phyloP scores from a whole-genome alignment of 2,888 invertebrate genomes.

The Nycteola revayana region DNA sequence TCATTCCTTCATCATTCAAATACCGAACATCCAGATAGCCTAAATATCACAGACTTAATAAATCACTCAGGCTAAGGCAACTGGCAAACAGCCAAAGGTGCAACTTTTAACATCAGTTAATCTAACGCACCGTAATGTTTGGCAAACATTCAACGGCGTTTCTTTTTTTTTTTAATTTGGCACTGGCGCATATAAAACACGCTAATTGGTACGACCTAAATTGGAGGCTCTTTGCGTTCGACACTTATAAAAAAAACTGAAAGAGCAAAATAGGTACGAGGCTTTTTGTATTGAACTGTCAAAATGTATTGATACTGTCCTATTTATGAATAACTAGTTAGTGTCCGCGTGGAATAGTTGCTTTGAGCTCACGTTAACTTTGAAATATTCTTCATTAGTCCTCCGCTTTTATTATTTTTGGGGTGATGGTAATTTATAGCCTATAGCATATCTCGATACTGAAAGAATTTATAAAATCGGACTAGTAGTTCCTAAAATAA shows the following conservation, averaged over 20 bases:
- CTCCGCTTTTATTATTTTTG: no score
- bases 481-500: no score
- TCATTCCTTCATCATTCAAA: not conserved
- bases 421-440: no score
- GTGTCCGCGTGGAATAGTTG: no score
- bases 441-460: no score
- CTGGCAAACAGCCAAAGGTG: constrained; percentile 50
- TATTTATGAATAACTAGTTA: no score
- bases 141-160: constrained; percentile 57
- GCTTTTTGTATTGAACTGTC: no score
- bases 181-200: constrained; percentile 64
- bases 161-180: constrained; percentile 61
- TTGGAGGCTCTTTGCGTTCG: constrained; percentile 49
- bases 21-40: constrained; percentile 7
- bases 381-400: no score
- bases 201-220: constrained; percentile 70
- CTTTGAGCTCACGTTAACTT: no score
- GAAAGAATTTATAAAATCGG: no score
- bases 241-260: constrained; percentile 54
- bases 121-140: constrained; percentile 59
- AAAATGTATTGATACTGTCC: no score
- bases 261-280: no score
- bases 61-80: constrained; percentile 47
- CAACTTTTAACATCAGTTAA: constrained; percentile 71
- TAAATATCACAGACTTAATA: constrained; percentile 31